phyloP scores from a whole-genome alignment of 1,140 invertebrate species.

The Drosophila obscura region DNA sequence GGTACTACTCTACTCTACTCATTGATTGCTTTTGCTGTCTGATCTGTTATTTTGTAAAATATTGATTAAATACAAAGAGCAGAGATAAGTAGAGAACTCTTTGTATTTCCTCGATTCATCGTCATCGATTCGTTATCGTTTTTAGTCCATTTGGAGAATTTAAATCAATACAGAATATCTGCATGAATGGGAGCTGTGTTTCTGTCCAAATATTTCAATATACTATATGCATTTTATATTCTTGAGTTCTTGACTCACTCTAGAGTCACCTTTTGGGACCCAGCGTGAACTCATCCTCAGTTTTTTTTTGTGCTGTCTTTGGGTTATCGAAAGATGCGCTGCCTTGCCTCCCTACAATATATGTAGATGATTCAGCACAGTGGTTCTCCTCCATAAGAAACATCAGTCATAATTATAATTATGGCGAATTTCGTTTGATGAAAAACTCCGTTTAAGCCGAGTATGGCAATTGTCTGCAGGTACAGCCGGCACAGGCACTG shows the following conservation, averaged over 20 bases:
- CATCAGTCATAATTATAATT: constrained; percentile 9
- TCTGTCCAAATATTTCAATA: too few species aligned
- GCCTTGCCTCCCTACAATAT: too few species aligned
- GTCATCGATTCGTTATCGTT: too few species aligned
- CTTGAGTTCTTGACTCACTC: not conserved
- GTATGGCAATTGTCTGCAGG: constrained; percentile 55
- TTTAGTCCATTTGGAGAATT: too few species aligned
- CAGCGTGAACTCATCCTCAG: constrained; percentile 36
- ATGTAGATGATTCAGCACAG: constrained; percentile 21
- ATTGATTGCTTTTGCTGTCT: constrained; percentile 10
- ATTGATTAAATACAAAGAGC: not conserved
- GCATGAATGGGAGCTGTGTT: too few species aligned
- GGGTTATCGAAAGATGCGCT: constrained; percentile 31
- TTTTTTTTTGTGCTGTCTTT: constrained; percentile 10
- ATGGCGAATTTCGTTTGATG: constrained; percentile 46
- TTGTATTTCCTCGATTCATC: too few species aligned
- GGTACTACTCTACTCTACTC: constrained; percentile 7
- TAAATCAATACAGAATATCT: too few species aligned
- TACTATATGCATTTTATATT: constrained; percentile 8
- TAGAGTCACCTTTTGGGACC: constrained; percentile 18
- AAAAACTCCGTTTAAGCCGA: constrained; percentile 29
- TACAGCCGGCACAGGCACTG: not conserved
- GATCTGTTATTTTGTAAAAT: constrained; percentile 3
- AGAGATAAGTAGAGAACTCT: too few species aligned
- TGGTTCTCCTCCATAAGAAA: constrained; percentile 16